phyloP scores from a whole-genome alignment of 1,140 invertebrate species.

The Metaphire vulgaris region DNA sequence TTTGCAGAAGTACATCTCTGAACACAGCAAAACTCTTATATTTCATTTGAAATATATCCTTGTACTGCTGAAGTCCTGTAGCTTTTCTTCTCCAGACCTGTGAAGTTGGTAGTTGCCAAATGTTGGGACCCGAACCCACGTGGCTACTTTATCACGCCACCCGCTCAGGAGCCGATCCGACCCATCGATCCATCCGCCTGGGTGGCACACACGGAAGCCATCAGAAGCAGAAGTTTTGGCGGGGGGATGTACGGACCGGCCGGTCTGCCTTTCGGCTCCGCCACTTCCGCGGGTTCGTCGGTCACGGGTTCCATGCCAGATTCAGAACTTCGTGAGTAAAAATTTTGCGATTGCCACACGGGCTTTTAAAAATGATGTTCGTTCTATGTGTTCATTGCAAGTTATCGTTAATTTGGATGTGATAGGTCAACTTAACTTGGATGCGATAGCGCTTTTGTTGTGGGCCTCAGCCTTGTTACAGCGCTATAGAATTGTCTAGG shows the following conservation, averaged over 20 bases:
- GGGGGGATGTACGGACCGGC: conserved; percentile 47
- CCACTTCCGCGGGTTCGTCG: conserved; percentile 70
- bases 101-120: conserved; percentile 51
- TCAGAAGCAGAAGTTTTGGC: conserved; percentile 31
- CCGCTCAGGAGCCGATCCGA: conserved; percentile 81
- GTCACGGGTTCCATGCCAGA: conserved; percentile 68
- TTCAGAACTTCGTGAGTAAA: background rate
- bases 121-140: conserved; percentile 83
- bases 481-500: too few species aligned
- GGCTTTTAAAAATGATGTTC: too few species aligned
- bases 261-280: conserved; percentile 62
- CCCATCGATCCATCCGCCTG: conserved; percentile 96
- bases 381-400: too few species aligned
- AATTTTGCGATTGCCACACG: too few species aligned
- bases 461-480: too few species aligned
- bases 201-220: conserved; percentile 82
- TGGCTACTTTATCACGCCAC: conserved; percentile 82
- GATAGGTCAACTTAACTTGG: too few species aligned
- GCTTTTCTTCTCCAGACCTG: conserved; percentile 40
- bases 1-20: too few species aligned
- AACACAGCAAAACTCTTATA: too few species aligned
- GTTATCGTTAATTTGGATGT: too few species aligned
- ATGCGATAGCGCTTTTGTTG: too few species aligned
- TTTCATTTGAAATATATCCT: too few species aligned
- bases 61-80: too few species aligned